Evolutionary conservation across 2,797 vertebrate species (phyloP).

Genomic region (Bucorvus abyssinicus): DNA sequence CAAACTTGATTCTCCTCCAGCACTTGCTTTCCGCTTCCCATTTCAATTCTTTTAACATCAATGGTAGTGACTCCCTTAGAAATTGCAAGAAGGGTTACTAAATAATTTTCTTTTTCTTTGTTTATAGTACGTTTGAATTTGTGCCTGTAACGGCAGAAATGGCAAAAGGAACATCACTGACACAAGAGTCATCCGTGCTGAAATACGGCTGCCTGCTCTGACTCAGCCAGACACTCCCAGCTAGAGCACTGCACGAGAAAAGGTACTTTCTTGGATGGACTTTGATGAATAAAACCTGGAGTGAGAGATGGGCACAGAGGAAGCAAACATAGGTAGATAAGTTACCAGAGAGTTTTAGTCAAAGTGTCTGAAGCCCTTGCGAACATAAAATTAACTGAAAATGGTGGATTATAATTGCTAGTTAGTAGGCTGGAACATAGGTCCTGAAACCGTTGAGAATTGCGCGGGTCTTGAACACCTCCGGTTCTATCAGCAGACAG

Average conservation of each 20-base stretch:
- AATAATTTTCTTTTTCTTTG: neutral
- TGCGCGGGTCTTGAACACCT: neutral
- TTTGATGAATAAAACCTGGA: neutral
- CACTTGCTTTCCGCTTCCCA: neutral
- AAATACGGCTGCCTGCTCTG: neutral
- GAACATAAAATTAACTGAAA: neutral
- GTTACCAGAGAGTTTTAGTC: neutral
- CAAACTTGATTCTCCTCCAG: neutral
- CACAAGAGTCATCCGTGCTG: neutral
- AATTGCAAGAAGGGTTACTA: neutral
- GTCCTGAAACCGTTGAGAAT: neutral
- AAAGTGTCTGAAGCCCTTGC: neutral
- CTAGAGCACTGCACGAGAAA: neutral
- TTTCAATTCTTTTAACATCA: neutral
- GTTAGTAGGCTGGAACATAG: neutral
- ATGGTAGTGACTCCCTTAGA: neutral
- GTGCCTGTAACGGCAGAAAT: neutral
- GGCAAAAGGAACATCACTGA: neutral
- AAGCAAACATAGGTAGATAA: neutral
- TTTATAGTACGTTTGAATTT: neutral
- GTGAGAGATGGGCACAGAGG: neutral
- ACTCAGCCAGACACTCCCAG: neutral
- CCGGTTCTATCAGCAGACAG: neutral
- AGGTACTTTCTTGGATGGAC: neutral
- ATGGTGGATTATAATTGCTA: neutral